phyloP scores from a whole-genome alignment of 2,888 invertebrate genomes.

The Caenorhabditis panamensis region DNA sequence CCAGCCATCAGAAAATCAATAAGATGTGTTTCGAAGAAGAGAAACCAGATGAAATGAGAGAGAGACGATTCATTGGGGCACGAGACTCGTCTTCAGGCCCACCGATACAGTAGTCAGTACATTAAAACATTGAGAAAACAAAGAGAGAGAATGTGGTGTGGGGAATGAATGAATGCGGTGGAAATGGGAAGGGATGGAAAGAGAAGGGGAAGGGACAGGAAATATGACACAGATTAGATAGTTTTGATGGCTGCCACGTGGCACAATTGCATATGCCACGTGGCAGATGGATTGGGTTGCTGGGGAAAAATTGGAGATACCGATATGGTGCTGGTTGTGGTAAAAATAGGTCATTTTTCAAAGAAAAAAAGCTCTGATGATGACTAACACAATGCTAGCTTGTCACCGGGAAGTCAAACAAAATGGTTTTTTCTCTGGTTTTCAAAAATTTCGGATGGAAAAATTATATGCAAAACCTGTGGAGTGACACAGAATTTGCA shows the following conservation, averaged over 20 bases:
- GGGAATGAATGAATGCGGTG: not conserved
- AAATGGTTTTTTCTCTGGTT: not conserved
- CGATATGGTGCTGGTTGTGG: too few relatives aligned
- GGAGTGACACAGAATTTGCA: too few relatives aligned
- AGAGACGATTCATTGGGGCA: slow-evolving; percentile 2
- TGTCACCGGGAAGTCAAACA: not conserved
- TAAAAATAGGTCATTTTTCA: not conserved
- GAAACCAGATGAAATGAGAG: not conserved
- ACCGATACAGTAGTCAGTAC: not conserved
- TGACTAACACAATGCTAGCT: not conserved
- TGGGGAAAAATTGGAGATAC: not conserved
- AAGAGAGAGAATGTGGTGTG: not conserved
- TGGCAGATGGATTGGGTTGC: not conserved
- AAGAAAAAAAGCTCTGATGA: not conserved
- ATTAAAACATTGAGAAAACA: slow-evolving; percentile 1
- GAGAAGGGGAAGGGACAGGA: not conserved
- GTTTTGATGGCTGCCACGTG: not conserved
- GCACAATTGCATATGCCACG: not conserved
- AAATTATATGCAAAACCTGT: too few relatives aligned
- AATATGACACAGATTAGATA: not conserved
- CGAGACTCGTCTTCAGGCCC: not conserved
- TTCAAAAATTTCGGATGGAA: too few relatives aligned
- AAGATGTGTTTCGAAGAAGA: not conserved
- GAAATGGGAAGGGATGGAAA: not conserved
- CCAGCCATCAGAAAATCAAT: not conserved